Evolutionary conservation across 2,113 vertebrate genomes (phyloP).

Genomic region (Rhizomys pruinosus): DNA sequence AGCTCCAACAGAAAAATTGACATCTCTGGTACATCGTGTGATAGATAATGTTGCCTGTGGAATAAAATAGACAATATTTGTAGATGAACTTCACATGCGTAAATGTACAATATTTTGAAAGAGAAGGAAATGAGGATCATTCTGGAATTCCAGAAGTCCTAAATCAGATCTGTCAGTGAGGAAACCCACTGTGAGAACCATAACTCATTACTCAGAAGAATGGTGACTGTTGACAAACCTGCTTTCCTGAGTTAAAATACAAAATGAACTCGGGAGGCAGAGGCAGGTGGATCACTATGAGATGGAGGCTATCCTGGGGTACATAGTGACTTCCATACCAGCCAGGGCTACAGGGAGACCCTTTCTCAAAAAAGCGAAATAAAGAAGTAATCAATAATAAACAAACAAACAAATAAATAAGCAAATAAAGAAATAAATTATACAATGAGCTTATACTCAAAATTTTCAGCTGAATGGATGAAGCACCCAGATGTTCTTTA

Average conservation of each 20-base stretch:
- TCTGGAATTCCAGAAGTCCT: neutral
- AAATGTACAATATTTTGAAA: neutral
- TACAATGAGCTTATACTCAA: neutral
- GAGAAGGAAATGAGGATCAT: neutral
- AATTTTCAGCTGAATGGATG: neutral
- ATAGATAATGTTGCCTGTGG: neutral
- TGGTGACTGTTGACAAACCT: neutral
- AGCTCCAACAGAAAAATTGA: neutral
- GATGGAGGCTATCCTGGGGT: too few species aligned
- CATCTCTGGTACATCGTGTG: neutral
- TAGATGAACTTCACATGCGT: neutral
- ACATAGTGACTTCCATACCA: too few species aligned
- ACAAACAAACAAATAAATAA: too few species aligned
- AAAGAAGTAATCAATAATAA: too few species aligned
- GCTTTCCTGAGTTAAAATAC: neutral
- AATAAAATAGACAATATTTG: neutral
- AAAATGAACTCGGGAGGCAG: too few species aligned
- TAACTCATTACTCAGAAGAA: neutral
- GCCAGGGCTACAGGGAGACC: too few species aligned
- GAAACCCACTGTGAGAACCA: neutral
- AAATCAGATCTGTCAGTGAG: neutral
- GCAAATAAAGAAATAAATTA: too few species aligned
- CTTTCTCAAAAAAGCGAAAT: too few species aligned
- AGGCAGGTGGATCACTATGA: too few species aligned
- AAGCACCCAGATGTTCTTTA: neutral